Conservation (phyloP, 2,797 vertebrate species). For the Sciurus vulgaris region DNA sequence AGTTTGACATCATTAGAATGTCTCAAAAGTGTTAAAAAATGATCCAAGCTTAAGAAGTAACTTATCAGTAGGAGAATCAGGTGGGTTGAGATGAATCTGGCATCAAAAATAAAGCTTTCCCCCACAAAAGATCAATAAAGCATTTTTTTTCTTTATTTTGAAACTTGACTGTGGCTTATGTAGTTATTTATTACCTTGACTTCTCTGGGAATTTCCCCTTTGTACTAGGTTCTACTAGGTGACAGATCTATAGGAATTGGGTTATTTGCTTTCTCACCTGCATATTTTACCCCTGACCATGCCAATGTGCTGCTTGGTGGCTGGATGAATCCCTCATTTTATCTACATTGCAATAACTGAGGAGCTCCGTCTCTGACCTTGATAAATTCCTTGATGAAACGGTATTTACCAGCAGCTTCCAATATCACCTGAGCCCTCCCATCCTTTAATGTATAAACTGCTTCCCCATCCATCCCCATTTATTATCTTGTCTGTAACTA, state of each 20-base stretch:
- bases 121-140: neutral
- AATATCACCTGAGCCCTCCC: slow-evolving; percentile 85
- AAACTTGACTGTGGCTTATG: neutral
- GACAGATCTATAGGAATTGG: neutral
- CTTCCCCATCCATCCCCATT: slow-evolving; percentile 85
- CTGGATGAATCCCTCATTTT: slow-evolving; percentile 73
- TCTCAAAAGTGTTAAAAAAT: slow-evolving; percentile 16
- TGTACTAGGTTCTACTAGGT: neutral
- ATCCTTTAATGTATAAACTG: slow-evolving; percentile 86
- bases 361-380: slow-evolving; percentile 87
- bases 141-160: neutral
- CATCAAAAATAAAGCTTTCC: slow-evolving; percentile 1
- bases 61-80: neutral
- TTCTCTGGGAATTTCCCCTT: neutral
- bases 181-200: neutral
- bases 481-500: slow-evolving; percentile 89
- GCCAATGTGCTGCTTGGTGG: neutral
- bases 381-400: slow-evolving; percentile 87
- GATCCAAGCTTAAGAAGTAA: neutral
- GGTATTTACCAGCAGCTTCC: slow-evolving; percentile 88
- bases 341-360: slow-evolving; percentile 77
- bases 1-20: neutral
- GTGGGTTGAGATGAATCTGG: neutral
- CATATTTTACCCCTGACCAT: neutral
- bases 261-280: slow-evolving; percentile 15